Evolutionary conservation across 2,797 vertebrate species (phyloP).

Genomic region (Coregonus sp.): DNA sequence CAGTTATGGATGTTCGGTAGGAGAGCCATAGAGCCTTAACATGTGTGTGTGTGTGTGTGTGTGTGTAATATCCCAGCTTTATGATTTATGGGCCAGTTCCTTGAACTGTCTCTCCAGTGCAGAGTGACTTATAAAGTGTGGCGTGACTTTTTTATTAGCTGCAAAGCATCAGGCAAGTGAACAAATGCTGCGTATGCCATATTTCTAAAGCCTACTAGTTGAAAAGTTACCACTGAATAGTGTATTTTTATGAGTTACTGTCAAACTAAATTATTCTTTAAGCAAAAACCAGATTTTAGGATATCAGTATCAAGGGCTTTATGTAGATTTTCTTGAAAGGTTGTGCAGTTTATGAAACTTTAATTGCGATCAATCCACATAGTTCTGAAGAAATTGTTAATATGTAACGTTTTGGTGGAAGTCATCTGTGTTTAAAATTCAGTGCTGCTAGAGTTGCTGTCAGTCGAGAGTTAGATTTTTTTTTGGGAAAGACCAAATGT

Average conservation of each 20-base stretch:
- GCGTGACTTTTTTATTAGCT: background rate
- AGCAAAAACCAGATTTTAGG: no score
- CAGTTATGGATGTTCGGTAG: constrained; percentile 48
- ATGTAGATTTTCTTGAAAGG: no score
- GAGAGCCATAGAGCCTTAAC: constrained; percentile 13
- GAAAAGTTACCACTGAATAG: background rate
- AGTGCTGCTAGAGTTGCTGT: no score
- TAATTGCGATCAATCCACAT: no score
- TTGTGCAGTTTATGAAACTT: no score
- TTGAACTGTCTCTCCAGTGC: constrained; percentile 29
- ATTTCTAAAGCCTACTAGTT: background rate
- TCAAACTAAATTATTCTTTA: no score
- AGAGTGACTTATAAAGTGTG: background rate
- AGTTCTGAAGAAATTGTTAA: no score
- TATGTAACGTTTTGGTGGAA: no score
- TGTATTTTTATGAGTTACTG: background rate
- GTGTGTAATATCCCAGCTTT: constrained; percentile 1
- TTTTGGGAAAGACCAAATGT: background rate
- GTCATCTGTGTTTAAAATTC: no score
- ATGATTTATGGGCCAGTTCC: constrained; percentile 53
- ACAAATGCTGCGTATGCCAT: background rate
- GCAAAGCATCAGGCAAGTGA: background rate
- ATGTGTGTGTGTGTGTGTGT: background rate
- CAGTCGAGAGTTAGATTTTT: no score
- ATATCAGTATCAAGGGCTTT: no score